Percentiles rank a stretch among this genome's conserved stretches.
These are phyloP conservation scores for Axis porcinus DNA, from an alignment of 2,113 vertebrate genomes.

Conservation along the genomic window DNA sequence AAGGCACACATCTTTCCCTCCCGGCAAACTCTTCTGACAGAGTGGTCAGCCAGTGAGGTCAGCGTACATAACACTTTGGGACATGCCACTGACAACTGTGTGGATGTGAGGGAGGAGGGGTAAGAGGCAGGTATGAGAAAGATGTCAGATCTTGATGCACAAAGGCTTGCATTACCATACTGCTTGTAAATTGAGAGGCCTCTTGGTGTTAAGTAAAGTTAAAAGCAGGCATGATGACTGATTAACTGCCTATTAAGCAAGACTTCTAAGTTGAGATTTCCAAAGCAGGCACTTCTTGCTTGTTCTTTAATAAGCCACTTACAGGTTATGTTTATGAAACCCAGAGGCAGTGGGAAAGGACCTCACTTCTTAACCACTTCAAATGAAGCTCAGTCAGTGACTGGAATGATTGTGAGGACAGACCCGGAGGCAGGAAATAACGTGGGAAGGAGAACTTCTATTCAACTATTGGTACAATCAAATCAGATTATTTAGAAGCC, in stretches of 20 bases:
- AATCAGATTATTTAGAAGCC: background rate
- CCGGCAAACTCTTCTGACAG: background rate
- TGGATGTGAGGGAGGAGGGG: background rate
- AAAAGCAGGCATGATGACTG: constrained; percentile 71
- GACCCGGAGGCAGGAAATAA: background rate
- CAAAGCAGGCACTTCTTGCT: constrained; percentile 60
- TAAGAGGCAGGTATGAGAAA: constrained; percentile 33
- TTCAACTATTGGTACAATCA: background rate
- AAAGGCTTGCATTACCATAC: background rate
- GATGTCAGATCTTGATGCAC: background rate
- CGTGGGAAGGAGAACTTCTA: constrained; percentile 6
- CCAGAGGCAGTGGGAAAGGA: constrained; percentile 37
- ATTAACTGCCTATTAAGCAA: constrained; percentile 68
- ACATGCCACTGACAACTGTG: constrained; percentile 5
- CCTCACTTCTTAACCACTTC: background rate
- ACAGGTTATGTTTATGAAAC: constrained; percentile 53
- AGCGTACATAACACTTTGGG: constrained; percentile 11
- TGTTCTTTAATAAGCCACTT: constrained; percentile 51
- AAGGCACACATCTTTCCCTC: background rate
- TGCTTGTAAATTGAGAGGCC: constrained; percentile 8
- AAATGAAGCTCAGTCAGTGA: constrained; percentile 5
- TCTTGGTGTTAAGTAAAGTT: constrained; percentile 51
- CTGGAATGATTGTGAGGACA: background rate
- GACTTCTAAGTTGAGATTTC: constrained; percentile 62
- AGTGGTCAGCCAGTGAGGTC: background rate